Evolutionary conservation across 53 echinoderm and acorn worm genomes (phyloP).

Genomic region (Astropecten irregularis): DNA sequence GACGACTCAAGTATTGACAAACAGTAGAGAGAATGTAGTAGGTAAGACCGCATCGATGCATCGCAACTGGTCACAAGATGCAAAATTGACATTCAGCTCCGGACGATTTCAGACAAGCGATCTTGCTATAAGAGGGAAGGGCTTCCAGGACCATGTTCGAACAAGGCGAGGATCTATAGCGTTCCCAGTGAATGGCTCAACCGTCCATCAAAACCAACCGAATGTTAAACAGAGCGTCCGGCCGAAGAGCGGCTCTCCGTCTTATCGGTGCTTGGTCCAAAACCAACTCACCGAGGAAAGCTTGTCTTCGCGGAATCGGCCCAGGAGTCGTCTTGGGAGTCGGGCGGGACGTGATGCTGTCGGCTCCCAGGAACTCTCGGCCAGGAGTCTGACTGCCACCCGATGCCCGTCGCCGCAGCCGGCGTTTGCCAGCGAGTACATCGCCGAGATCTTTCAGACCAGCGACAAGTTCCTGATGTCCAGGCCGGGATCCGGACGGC

Average conservation of each 20-base stretch:
- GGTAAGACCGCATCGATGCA: no score
- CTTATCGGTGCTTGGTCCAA: neutral
- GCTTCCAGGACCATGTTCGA: no score
- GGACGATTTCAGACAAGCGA: no score
- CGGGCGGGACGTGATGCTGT: neutral
- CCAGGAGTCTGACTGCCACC: neutral
- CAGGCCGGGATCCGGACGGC: neutral
- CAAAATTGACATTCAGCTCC: no score
- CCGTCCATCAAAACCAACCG: neutral
- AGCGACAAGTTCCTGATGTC: slow-evolving; percentile 48
- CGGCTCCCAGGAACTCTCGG: neutral
- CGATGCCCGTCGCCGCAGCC: slow-evolving; percentile 13
- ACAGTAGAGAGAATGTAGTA: no score
- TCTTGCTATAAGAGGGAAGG: no score
- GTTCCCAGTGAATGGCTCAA: neutral
- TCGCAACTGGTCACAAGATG: no score
- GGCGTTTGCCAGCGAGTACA: slow-evolving; percentile 39
- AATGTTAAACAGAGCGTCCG: neutral
- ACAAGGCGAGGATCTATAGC: slow-evolving; percentile 5
- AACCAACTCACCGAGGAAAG: neutral
- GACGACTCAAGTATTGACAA: no score
- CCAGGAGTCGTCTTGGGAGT: neutral
- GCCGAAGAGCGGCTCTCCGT: slow-evolving; percentile 11
- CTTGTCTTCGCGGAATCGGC: neutral
- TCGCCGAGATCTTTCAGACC: slow-evolving; percentile 43